Base-by-base conservation (phyloP, 2,888 invertebrate genomes). In the Mamestra brassicae region DNA sequence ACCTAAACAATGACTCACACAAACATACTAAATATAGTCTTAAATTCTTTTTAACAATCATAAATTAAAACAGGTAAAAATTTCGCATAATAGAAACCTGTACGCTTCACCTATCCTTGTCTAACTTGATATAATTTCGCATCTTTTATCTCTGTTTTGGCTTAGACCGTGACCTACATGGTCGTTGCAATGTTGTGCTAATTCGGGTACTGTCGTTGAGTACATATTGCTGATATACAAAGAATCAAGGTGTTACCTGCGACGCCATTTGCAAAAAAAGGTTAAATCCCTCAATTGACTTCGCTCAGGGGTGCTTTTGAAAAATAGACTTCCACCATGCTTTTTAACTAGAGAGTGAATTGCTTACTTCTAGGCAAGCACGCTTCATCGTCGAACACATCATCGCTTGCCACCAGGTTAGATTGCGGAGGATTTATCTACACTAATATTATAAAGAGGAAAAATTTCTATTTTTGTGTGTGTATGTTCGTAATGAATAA, bases 91-190 rank as follows among this genome's bases (percentile, higher is more conserved):
- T 74, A 74, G 70, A 80, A 85, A 87, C 85, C 86, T 80, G 81
- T 85, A 76, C 66, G 61, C 47, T 26, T 72, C 50, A 8, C 5
- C 73, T 71, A 68, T 89, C 90, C 76, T 87, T 85, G 69, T 93
- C 89, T 78, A 36, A 47, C 88, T 54, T 52, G 36, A 2, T 61
- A 55, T 50, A 57, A 70, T 38, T 74, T 77, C 58, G 71, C 66
- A 81, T 88, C 65, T 71, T 75, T 52, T 75, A 71, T 92, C 92
- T 88, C 86, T 54, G 69, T 89, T 89, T 60, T 83, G 26, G 83
- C 90, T 78, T 26, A 75, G 83, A 92, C 94, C 95, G 91, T 95
- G 95, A 95, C 95, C 95, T 91, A 95, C 92, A 94, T 95, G 91
- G 72, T 79, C 74, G 88, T 83, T 84, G 86, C 89, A 86, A 84